Evolutionary conservation across 2,888 invertebrate species (phyloP).

Genomic region (Rhagonycha fulva): DNA sequence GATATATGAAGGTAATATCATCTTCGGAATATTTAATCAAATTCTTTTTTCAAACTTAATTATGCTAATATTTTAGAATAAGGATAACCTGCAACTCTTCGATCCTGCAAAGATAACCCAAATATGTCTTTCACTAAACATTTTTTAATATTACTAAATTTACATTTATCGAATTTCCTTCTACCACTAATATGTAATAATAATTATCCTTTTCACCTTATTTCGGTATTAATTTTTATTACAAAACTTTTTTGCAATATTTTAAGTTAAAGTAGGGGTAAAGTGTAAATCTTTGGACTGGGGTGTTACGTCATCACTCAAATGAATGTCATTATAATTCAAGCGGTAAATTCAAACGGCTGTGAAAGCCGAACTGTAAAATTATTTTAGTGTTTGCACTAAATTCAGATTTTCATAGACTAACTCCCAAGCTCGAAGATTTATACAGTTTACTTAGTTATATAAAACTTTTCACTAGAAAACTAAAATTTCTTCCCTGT

Average conservation of each 20-base stretch:
- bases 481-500: neutral
- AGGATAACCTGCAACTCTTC: neutral
- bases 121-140: neutral
- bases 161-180: neutral
- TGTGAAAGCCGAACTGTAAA: too few relatives aligned
- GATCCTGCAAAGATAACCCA: neutral
- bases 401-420: too few relatives aligned
- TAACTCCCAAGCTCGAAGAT: too few relatives aligned
- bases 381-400: too few relatives aligned
- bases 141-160: neutral
- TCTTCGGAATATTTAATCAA: neutral
- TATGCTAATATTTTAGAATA: neutral
- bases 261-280: too few relatives aligned
- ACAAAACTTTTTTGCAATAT: too few relatives aligned
- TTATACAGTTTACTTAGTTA: too few relatives aligned
- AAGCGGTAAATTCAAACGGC: too few relatives aligned
- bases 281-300: too few relatives aligned
- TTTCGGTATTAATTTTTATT: too few relatives aligned
- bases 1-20: neutral
- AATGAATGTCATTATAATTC: too few relatives aligned
- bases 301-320: too few relatives aligned
- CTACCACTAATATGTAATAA: neutral
- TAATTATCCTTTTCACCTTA: neutral
- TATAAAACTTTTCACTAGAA: neutral
- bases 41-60: neutral